Base-by-base conservation (phyloP, 2,888 invertebrate species). In the Aspidiotus destructor region DNA sequence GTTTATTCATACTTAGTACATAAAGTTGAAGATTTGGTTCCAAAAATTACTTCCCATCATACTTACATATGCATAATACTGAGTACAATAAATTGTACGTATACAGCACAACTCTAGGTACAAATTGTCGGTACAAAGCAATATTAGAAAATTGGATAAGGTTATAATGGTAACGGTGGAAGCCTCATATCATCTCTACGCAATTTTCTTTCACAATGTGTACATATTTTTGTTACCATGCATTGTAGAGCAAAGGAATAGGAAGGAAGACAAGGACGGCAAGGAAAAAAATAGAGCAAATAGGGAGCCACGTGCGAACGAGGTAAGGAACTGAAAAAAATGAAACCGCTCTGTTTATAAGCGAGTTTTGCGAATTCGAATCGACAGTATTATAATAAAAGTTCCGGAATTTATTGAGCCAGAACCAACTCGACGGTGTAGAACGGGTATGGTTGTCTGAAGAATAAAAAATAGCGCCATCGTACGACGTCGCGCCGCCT, bases 401-500 rank as follows among this genome's bases (percentile, higher is more conserved):
- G 63, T 63, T 63, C 10, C 54, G 63, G 40, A 54, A 63, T 63
- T 63, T 63, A 63, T 63, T 63, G 63, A 63, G 63, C 63, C 53
- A 63, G 53, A 63, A 63, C 63, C 63, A 53, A 63, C 63, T 63
- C 53, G 63, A 63, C 63, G 63, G 63, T 54, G 63, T 63, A 63
- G 63, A 63, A 63, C 63, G 52, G 53, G 28, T 63, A 63, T 53
- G 53, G 63, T 53, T 63, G 63, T 63, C 63, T 63, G 40, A 28
- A 16, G 54, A 63, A 54, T 63, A 63, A 63, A 63, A 63, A 63
- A 63, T 63, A 63, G 53, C 63, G 41, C 41, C 53, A 13, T 53
- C 53, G 54, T n/a, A 41, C 10, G 62, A 28, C 62, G 63, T 8
- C 41, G 41, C 42, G 42, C 40, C 63, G 9, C 61, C 42, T 28